Base-by-base conservation (phyloP, 2,797 vertebrate species). In the Spinus pinus region DNA sequence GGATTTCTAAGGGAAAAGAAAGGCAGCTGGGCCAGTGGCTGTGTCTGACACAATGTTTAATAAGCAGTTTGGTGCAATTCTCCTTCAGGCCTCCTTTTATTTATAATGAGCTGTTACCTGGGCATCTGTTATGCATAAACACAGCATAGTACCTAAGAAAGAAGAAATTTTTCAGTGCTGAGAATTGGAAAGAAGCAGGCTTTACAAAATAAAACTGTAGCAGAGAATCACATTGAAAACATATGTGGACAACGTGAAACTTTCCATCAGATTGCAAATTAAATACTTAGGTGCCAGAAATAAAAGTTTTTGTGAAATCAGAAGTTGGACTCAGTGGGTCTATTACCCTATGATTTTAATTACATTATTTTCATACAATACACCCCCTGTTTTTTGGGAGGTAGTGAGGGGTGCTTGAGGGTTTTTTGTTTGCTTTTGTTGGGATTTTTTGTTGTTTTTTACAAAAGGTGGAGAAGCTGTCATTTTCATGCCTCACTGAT, bases 1-100 rank as follows among this genome's bases (percentile, higher is more conserved):
- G n/a, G 31, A 47, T 87, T 90, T 93, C 78, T 65, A 67, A 84
- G 25, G 2, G 10, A 6, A 15, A 58, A 65, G 67, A 57, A 46
- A 84, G 9, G 33, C 47, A 81, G 25, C 51, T 72, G 65, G 54
- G 39, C 44, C 53, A 57, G 24, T 4, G 5, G 7, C 39, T 65
- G 46, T 47, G 24, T 50, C 61, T 88, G 66, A 79, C 89, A 93
- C 47, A 82, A 62, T 62, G n/a, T 82, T 64, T 66, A 92, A 85
- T 81, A 84, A 70, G 50, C 54, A 65, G 17, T 71, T 81, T 72
- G 46, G 30, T 81, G 39, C 37, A 73, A 35, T 73, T 92, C 69
- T 89, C 51, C 75, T 71, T 80, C 67, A 82, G 61, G 31, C n/a
- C 42, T 80, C 39, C 28, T 78, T 86, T 71, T 70, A 37, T 66